Evolutionary conservation across 2,797 vertebrate genomes (phyloP).

Genomic region (Xerus rutilus): DNA sequence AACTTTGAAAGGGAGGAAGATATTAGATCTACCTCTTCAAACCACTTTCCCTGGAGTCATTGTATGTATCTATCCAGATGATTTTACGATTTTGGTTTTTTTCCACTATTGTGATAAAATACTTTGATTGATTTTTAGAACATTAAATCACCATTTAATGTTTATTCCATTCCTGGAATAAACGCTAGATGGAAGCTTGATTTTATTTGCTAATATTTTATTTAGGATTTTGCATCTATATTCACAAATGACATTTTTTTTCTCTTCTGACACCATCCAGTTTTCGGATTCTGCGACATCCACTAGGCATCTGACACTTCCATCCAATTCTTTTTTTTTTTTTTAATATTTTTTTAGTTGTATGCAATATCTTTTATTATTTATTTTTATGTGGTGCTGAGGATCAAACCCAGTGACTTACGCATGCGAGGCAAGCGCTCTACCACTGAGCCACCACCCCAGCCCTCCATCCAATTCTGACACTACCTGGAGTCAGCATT

Average conservation of each 20-base stretch:
- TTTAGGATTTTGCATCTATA: neutral
- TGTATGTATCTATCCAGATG: neutral
- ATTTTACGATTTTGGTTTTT: neutral
- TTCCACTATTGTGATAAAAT: slow-evolving; percentile 30
- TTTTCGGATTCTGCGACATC: neutral
- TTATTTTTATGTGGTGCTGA: too few species aligned
- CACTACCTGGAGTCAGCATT: neutral
- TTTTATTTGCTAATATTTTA: slow-evolving; percentile 13
- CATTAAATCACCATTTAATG: neutral
- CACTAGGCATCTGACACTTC: neutral
- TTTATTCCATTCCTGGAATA: neutral
- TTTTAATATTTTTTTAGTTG: too few species aligned
- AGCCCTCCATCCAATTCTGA: neutral
- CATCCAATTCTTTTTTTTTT: neutral
- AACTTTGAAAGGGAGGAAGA: neutral
- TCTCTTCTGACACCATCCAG: neutral
- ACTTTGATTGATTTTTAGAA: slow-evolving; percentile 5
- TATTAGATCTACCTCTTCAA: neutral
- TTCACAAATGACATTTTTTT: neutral
- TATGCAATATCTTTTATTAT: too few species aligned
- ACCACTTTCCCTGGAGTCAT: neutral
- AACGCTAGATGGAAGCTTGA: neutral
- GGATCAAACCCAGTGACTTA: too few species aligned
- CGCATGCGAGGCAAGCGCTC: too few species aligned
- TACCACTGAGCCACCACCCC: too few species aligned